Evolutionary conservation across 2,113 vertebrate species (phyloP).

Genomic region (Centrocercus urophasianus): DNA sequence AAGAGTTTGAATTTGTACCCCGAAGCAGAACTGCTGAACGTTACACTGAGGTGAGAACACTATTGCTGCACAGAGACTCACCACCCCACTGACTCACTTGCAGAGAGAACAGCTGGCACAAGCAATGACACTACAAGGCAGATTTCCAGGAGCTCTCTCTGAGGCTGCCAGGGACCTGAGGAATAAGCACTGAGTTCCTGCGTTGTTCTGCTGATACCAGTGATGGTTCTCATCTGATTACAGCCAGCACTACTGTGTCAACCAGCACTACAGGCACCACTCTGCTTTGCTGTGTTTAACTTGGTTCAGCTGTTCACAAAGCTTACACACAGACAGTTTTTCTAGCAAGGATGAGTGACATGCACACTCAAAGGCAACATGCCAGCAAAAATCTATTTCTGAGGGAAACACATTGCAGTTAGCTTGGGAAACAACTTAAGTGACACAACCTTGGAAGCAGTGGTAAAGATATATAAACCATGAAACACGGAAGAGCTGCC

Average conservation of each 20-base stretch:
- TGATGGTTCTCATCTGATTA: accelerated
- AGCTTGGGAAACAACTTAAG: not conserved
- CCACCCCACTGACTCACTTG: too few relatives aligned
- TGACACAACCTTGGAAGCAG: not conserved
- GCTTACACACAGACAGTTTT: not conserved
- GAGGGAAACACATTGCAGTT: not conserved
- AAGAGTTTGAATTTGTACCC: not conserved
- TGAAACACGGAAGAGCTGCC: not conserved
- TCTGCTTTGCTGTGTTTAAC: not conserved
- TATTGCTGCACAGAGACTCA: too few relatives aligned
- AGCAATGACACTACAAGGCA: too few relatives aligned
- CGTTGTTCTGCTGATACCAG: not conserved
- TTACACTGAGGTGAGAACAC: too few relatives aligned
- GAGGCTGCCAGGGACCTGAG: not conserved
- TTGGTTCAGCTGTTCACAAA: not conserved
- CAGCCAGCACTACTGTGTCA: not conserved
- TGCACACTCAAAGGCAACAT: not conserved
- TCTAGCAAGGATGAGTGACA: not conserved
- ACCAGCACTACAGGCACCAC: not conserved
- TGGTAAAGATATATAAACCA: not conserved
- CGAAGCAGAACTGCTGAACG: too few relatives aligned
- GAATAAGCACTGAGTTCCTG: not conserved
- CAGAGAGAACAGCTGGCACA: too few relatives aligned
- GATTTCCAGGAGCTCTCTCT: too few relatives aligned
- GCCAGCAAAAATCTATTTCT: not conserved